Conservation (phyloP, 2,888 invertebrate genomes). For the Alviniconcha strummeri region DNA sequence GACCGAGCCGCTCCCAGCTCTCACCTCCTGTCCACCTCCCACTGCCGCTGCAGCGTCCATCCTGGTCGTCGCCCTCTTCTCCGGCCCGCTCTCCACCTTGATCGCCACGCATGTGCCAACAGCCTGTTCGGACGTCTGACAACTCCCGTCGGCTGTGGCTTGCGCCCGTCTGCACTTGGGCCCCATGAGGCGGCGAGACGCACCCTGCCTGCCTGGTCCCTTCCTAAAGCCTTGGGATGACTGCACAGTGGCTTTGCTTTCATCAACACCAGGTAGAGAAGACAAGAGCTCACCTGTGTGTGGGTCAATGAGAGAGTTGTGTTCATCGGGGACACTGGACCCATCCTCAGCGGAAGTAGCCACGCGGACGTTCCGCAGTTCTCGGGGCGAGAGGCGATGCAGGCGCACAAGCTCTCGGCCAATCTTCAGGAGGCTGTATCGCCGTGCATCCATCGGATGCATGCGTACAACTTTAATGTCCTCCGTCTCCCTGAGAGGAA, state of each 20-base stretch:
- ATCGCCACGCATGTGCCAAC: too few species aligned
- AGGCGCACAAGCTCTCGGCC: slow-evolving; percentile 61
- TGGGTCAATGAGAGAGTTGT: slow-evolving; percentile 27
- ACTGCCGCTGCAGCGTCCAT: too few species aligned
- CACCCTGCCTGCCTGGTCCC: background rate
- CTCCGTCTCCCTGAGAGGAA: slow-evolving; percentile 26
- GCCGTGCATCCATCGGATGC: slow-evolving; percentile 67
- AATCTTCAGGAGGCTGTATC: slow-evolving; percentile 65
- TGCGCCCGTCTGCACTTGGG: background rate
- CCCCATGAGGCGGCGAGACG: background rate
- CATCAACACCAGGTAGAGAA: background rate
- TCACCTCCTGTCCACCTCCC: too few species aligned
- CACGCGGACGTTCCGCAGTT: background rate
- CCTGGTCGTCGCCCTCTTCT: too few species aligned
- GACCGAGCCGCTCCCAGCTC: too few species aligned
- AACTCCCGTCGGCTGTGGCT: background rate
- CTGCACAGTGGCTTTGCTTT: background rate
- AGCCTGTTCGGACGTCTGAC: background rate
- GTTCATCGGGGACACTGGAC: background rate
- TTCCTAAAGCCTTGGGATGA: background rate
- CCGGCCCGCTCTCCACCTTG: too few species aligned
- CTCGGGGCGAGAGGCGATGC: slow-evolving; percentile 47
- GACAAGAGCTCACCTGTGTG: slow-evolving; percentile 25
- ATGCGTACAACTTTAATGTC: slow-evolving; percentile 57
- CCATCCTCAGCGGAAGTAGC: background rate